These are phyloP conservation scores for Dasysyrphus tricinctus DNA, from an alignment of 2,888 invertebrate genomes.

Conservation along the genomic window DNA sequence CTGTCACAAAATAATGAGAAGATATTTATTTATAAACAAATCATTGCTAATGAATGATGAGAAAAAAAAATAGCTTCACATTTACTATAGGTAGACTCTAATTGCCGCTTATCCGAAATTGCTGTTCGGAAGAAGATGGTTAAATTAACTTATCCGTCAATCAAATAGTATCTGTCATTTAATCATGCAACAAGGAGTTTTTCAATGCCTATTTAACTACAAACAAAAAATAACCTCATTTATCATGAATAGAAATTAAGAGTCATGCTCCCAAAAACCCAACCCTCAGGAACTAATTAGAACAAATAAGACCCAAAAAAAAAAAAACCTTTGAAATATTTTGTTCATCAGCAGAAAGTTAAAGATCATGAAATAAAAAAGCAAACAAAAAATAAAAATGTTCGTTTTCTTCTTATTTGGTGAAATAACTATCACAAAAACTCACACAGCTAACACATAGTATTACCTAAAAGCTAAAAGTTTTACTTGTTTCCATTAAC, in stretches of 20 bases:
- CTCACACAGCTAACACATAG: conserved; percentile 12
- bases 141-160: conserved; percentile 5
- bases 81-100: too few species aligned
- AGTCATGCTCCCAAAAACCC: neutral
- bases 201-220: neutral
- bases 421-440: neutral
- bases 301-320: neutral
- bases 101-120: too few species aligned
- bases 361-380: conserved; percentile 13
- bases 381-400: neutral
- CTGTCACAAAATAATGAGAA: too few species aligned
- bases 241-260: neutral
- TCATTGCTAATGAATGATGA: too few species aligned
- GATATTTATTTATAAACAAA: too few species aligned
- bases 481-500: conserved; percentile 36
- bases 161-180: conserved; percentile 9
- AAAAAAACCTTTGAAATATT: conserved; percentile 1
- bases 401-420: conserved; percentile 1
- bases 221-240: neutral
- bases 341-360: conserved; percentile 13
- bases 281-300: conserved; percentile 1
- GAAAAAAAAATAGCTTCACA: too few species aligned
- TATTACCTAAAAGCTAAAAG: conserved; percentile 14
- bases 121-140: neutral
- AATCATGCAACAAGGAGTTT: neutral